phyloP scores from a whole-genome alignment of 1,140 invertebrate species.

The Drosophila micromelanica region DNA sequence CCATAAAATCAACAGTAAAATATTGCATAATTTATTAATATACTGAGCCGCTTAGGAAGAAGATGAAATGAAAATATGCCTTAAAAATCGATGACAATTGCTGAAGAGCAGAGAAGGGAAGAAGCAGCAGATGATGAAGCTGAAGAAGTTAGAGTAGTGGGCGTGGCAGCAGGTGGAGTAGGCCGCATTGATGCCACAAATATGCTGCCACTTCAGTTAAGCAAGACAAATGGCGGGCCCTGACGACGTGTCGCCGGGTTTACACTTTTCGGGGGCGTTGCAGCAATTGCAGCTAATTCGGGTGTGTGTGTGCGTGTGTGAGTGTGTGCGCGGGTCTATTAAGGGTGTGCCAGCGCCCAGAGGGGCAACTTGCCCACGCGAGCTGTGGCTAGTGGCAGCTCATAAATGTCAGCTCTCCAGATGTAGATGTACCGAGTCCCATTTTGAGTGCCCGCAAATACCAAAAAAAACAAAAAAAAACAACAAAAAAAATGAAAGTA shows the following conservation, averaged over 20 bases:
- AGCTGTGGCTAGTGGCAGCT: constrained; percentile 54
- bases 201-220: constrained; percentile 50
- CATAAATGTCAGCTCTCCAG: constrained; percentile 65
- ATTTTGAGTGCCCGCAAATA: constrained; percentile 12
- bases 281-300: constrained; percentile 21
- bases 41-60: constrained; percentile 50
- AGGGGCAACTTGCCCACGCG: constrained; percentile 12
- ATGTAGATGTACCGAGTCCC: constrained; percentile 22
- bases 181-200: constrained; percentile 34
- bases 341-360: background rate
- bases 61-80: constrained; percentile 6
- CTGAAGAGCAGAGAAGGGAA: background rate
- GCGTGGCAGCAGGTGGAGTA: constrained; percentile 8
- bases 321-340: background rate
- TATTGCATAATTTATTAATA: constrained; percentile 75
- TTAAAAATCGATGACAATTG: constrained; percentile 52
- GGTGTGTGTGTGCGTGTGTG: background rate
- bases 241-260: constrained; percentile 5
- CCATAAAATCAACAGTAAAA: constrained; percentile 34
- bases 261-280: constrained; percentile 34
- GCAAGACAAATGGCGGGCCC: constrained; percentile 59
- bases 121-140: background rate
- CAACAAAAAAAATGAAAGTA: background rate
- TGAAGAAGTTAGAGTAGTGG: background rate
- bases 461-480: background rate